These are phyloP conservation scores for Papilio dardanus DNA, from an alignment of 1,140 invertebrate genomes.

Conservation along the genomic window DNA sequence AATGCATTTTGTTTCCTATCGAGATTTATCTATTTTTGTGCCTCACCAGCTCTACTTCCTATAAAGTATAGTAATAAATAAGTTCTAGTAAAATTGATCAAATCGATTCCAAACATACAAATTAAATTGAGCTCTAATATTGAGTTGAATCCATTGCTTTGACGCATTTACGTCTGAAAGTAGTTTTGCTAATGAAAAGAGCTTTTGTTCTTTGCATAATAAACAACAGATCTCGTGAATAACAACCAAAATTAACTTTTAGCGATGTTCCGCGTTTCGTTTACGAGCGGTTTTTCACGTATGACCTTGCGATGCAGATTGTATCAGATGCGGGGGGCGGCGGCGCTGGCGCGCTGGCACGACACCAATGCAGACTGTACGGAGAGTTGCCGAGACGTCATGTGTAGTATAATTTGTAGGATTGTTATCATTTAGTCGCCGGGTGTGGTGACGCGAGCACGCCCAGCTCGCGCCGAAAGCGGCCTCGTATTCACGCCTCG, in stretches of 20 bases:
- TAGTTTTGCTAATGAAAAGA: background rate
- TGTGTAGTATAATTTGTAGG: constrained; percentile 63
- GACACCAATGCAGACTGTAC: constrained; percentile 61
- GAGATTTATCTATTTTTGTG: background rate
- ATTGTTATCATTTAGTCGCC: constrained; percentile 74
- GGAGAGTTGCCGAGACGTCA: constrained; percentile 48
- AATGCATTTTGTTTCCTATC: background rate
- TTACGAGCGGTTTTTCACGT: constrained; percentile 9
- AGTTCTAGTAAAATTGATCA: too few relatives aligned
- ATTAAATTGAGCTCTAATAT: too few relatives aligned
- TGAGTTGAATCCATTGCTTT: background rate
- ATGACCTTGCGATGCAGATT: constrained; percentile 17
- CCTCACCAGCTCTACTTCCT: background rate
- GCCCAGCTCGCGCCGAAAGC: constrained; percentile 56
- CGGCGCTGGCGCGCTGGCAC: constrained; percentile 55
- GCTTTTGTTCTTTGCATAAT: constrained; percentile 14
- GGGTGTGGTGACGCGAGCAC: constrained; percentile 63
- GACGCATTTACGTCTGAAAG: background rate
- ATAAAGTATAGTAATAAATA: too few relatives aligned
- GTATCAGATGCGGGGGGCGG: constrained; percentile 25
- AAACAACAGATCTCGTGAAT: background rate
- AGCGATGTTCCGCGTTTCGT: constrained; percentile 22
- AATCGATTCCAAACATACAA: too few relatives aligned
- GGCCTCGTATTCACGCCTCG: constrained; percentile 45
- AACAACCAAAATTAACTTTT: constrained; percentile 27